Evolutionary conservation across 2,797 vertebrate species (phyloP).

Genomic region (Rhyacichthys aspro): DNA sequence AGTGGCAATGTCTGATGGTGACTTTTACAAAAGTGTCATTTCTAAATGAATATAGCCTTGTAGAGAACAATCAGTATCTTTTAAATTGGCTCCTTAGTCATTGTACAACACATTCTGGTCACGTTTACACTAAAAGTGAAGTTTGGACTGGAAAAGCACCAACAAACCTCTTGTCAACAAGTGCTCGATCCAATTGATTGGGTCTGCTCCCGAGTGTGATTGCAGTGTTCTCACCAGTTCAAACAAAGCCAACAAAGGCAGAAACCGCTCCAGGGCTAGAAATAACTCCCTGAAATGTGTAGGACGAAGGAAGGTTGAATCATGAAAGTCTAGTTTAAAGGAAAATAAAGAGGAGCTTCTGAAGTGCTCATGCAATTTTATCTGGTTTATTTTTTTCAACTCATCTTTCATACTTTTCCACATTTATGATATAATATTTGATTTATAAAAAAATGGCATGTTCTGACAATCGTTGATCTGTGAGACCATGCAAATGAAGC

Average conservation of each 20-base stretch:
- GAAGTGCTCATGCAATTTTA: not conserved
- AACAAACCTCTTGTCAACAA: constrained; percentile 34
- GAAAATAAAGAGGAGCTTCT: not conserved
- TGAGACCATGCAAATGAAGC: too few relatives aligned
- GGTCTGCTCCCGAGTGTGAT: constrained; percentile 31
- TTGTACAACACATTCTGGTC: constrained; percentile 9
- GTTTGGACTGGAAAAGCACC: constrained; percentile 30
- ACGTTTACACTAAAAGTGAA: constrained; percentile 17
- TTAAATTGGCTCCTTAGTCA: not conserved
- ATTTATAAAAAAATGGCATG: too few relatives aligned
- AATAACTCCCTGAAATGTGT: constrained; percentile 21
- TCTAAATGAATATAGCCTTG: too few relatives aligned
- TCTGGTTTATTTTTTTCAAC: too few relatives aligned
- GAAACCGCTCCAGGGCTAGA: constrained; percentile 31
- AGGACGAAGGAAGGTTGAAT: constrained; percentile 16
- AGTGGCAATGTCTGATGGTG: too few relatives aligned
- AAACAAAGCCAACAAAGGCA: constrained; percentile 32
- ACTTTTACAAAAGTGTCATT: too few relatives aligned
- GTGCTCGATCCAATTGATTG: constrained; percentile 39
- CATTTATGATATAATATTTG: too few relatives aligned
- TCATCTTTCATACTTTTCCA: too few relatives aligned
- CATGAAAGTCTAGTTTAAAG: not conserved
- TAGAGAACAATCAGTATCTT: not conserved
- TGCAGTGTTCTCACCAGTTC: constrained; percentile 42
- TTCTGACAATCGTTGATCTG: too few relatives aligned